These are phyloP conservation scores for Anisognathus igniventris DNA, from an alignment of 2,797 vertebrate species.

Conservation along the genomic window DNA sequence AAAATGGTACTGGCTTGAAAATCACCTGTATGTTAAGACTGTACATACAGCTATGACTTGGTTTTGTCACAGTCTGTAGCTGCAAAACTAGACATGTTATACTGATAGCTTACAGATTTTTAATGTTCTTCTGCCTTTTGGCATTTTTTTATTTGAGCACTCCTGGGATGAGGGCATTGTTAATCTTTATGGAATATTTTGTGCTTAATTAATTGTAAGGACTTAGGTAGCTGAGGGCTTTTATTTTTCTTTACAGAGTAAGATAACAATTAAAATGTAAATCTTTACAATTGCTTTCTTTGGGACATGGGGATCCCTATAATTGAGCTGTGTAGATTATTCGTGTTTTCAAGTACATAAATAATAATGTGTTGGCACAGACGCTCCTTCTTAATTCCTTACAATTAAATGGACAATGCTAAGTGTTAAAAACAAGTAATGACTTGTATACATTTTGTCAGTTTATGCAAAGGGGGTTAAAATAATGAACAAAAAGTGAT, in stretches of 20 bases:
- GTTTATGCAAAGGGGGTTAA: background rate
- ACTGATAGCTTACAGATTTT: background rate
- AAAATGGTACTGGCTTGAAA: background rate
- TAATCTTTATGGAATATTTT: conserved; percentile 11
- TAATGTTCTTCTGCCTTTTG: background rate
- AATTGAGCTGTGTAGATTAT: background rate
- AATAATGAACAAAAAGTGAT: background rate
- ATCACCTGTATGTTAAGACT: background rate
- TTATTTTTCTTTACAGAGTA: conserved; percentile 28
- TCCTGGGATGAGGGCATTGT: background rate
- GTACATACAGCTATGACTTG: background rate
- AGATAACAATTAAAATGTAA: conserved; percentile 40
- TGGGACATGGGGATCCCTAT: background rate
- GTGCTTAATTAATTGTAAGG: conserved; percentile 17
- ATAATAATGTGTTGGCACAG: background rate
- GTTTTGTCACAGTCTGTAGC: background rate
- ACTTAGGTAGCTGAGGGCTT: conserved; percentile 5
- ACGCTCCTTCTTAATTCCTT: background rate
- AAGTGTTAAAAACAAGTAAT: background rate
- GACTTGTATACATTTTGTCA: background rate
- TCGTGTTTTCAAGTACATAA: background rate
- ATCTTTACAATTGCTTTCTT: background rate
- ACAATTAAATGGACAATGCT: background rate
- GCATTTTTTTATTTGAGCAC: background rate
- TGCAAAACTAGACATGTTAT: background rate